Evolutionary conservation across 2,888 invertebrate species (phyloP).

Genomic region (Phaonia tiefii): DNA sequence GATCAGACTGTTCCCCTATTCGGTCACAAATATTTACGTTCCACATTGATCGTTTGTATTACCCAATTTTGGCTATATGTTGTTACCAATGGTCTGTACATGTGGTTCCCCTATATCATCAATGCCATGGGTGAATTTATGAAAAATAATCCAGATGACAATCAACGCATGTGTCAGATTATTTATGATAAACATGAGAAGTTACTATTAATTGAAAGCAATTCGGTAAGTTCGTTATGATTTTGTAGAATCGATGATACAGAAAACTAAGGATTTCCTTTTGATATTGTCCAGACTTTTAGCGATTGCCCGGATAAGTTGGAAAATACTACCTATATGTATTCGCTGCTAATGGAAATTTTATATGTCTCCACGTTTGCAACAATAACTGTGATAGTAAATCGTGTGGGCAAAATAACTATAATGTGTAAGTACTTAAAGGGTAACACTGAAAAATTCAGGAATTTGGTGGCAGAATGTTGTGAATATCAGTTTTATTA

Average conservation of each 20-base stretch:
- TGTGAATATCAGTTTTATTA: no score
- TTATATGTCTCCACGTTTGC: conserved; percentile 73
- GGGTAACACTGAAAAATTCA: neutral
- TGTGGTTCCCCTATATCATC: conserved; percentile 78
- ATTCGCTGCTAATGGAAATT: conserved; percentile 73
- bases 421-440: conserved; percentile 72
- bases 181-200: conserved; percentile 69
- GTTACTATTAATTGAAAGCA: conserved; percentile 19
- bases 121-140: conserved; percentile 75
- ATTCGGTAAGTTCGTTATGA: conserved; percentile 36
- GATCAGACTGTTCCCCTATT: conserved; percentile 77
- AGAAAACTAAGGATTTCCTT: neutral
- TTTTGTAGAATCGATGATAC: neutral
- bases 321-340: conserved; percentile 73
- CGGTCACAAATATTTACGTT: conserved; percentile 71
- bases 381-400: conserved; percentile 74
- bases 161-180: conserved; percentile 73
- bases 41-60: conserved; percentile 74
- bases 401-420: conserved; percentile 74
- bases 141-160: conserved; percentile 69
- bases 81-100: conserved; percentile 75
- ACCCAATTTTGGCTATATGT: conserved; percentile 77
- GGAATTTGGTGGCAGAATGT: neutral
- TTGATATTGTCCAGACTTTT: conserved; percentile 56
- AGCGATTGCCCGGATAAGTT: conserved; percentile 71